These are phyloP conservation scores for Rhorus exstirpatorius DNA, from an alignment of 2,888 invertebrate genomes.

Conservation along the genomic window DNA sequence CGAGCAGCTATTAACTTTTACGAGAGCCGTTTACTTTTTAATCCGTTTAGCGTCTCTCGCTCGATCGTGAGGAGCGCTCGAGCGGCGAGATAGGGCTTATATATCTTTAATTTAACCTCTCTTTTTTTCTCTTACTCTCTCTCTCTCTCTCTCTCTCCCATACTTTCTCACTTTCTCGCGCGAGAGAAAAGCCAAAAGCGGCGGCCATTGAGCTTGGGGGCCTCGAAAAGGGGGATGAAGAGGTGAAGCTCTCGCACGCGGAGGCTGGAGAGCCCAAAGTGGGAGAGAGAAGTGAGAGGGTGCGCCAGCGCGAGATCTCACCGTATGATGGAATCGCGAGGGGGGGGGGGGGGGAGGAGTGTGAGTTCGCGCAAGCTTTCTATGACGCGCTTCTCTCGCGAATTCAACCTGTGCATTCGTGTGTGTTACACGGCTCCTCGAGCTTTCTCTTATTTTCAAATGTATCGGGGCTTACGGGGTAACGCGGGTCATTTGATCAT, in stretches of 20 bases:
- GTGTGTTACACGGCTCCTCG: constrained; percentile 19
- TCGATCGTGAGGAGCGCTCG: constrained; percentile 51
- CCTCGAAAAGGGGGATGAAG: constrained; percentile 53
- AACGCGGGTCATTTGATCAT: constrained; percentile 7
- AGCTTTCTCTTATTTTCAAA: constrained; percentile 12
- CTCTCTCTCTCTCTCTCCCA: background rate
- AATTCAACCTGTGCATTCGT: constrained; percentile 40
- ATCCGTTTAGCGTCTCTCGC: constrained; percentile 83
- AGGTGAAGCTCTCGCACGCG: constrained; percentile 50
- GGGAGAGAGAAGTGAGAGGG: constrained; percentile 49
- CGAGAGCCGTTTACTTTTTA: constrained; percentile 85
- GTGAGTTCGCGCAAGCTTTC: constrained; percentile 47
- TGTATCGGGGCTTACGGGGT: background rate
- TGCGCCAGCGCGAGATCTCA: constrained; percentile 59
- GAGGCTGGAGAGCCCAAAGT: constrained; percentile 21
- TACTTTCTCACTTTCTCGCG: constrained; percentile 9
- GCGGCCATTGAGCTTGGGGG: constrained; percentile 62
- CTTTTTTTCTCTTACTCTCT: constrained; percentile 16
- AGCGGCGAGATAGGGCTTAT: constrained; percentile 71
- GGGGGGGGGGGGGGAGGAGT: constrained; percentile 29
- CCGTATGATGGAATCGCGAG: background rate
- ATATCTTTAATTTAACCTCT: constrained; percentile 78
- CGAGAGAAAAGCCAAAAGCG: constrained; percentile 40
- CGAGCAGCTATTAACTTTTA: constrained; percentile 85
- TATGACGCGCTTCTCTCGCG: constrained; percentile 34